Conservation (phyloP, 1,140 invertebrate genomes). For the Gryllus bimaculatus region DNA sequence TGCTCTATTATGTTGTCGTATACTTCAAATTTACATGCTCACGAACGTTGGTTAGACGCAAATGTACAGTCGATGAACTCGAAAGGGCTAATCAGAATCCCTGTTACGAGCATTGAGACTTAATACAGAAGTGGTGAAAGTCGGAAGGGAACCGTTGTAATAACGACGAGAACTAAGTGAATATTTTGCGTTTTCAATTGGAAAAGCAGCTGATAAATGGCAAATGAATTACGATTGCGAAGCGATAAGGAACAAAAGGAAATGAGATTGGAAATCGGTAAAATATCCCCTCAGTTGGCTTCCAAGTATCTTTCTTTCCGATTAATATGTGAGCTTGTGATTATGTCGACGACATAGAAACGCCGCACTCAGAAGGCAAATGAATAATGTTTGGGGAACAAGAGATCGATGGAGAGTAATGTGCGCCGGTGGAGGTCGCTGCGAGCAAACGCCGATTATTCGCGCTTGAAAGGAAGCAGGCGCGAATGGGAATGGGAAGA, state of each 20-base stretch:
- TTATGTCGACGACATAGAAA: neutral
- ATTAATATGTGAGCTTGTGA: neutral
- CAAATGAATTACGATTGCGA: too few relatives aligned
- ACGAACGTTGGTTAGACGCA: neutral
- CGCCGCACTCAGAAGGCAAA: neutral
- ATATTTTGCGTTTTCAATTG: too few relatives aligned
- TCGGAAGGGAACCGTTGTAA: too few relatives aligned
- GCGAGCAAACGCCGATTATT: neutral
- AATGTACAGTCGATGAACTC: neutral
- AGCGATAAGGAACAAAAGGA: too few relatives aligned
- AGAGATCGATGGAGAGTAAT: neutral
- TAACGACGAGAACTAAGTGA: too few relatives aligned
- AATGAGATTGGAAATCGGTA: too few relatives aligned
- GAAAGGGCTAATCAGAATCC: too few relatives aligned
- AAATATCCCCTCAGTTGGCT: too few relatives aligned
- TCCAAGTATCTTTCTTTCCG: neutral
- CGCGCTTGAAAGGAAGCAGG: neutral
- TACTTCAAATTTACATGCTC: neutral
- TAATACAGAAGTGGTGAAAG: too few relatives aligned
- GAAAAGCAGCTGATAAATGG: too few relatives aligned
- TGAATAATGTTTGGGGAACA: neutral
- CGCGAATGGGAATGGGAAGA: too few relatives aligned
- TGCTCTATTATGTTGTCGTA: neutral
- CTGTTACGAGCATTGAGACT: too few relatives aligned
- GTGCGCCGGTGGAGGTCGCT: neutral